Conservation (phyloP, 1,140 invertebrate species). For the Charaxes varanes region DNA sequence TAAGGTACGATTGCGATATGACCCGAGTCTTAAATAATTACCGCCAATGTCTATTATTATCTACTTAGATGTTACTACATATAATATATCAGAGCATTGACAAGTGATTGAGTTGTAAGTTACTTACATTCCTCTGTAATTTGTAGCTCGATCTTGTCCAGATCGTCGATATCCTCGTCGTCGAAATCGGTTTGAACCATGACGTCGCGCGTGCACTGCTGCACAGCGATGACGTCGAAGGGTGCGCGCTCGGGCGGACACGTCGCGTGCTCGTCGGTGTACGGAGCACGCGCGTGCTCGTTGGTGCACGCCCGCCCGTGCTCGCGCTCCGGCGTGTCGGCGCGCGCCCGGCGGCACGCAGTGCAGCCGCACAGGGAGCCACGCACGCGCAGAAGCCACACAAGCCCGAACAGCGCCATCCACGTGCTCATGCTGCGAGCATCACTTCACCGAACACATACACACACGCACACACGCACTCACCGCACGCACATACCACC, state of each 20-base stretch:
- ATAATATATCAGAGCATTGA: too few relatives aligned
- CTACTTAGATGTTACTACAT: too few relatives aligned
- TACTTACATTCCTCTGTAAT: constrained; percentile 63
- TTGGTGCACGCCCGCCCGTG: too few relatives aligned
- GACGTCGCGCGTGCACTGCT: constrained; percentile 58
- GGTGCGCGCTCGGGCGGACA: constrained; percentile 43
- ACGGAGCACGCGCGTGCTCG: constrained; percentile 4
- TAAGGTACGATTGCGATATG: too few relatives aligned
- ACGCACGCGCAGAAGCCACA: constrained; percentile 85
- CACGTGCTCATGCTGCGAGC: constrained; percentile 63
- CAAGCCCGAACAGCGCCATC: constrained; percentile 90
- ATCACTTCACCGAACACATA: too few relatives aligned
- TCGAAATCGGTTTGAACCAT: constrained; percentile 66
- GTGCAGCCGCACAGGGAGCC: constrained; percentile 83
- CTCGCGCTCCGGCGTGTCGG: constrained; percentile 48
- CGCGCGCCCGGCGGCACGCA: constrained; percentile 78
- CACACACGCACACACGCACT: too few relatives aligned
- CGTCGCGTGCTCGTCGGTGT: constrained; percentile 13
- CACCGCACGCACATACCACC: too few relatives aligned
- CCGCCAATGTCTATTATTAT: too few relatives aligned
- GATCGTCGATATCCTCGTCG: constrained; percentile 54
- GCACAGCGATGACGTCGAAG: constrained; percentile 59
- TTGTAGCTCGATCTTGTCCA: constrained; percentile 64
- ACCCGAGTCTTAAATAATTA: too few relatives aligned
- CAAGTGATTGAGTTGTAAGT: too few relatives aligned